These are phyloP conservation scores for Hassar affinis DNA, from an alignment of 2,113 vertebrate genomes.

Conservation along the genomic window DNA sequence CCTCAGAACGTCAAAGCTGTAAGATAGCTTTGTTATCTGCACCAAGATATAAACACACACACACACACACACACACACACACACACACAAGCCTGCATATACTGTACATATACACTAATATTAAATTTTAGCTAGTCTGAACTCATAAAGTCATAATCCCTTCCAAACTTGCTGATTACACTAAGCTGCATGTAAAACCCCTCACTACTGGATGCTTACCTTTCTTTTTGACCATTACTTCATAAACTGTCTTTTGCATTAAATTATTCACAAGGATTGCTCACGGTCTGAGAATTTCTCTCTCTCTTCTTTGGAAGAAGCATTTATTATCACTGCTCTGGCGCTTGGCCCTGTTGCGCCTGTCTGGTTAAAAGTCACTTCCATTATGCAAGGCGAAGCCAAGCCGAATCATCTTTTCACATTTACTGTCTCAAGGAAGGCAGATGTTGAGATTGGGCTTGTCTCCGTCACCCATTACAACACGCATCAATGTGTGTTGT, in stretches of 20 bases:
- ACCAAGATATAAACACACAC: not conserved
- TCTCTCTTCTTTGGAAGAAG: not conserved
- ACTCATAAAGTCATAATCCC: not conserved
- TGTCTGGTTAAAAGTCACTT: constrained; percentile 39
- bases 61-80: not conserved
- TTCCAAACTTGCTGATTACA: not conserved
- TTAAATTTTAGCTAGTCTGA: not conserved
- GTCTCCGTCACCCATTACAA: constrained; percentile 25
- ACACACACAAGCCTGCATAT: not conserved
- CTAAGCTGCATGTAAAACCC: not conserved
- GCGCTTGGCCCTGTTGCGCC: constrained; percentile 3
- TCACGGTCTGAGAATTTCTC: constrained; percentile 45
- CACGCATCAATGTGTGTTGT: constrained; percentile 14
- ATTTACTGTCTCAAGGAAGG: constrained; percentile 36
- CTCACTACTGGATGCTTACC: not conserved
- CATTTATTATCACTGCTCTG: not conserved
- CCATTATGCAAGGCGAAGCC: constrained; percentile 21
- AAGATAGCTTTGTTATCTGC: not conserved
- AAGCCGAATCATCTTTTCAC: constrained; percentile 29
- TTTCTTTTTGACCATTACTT: not conserved
- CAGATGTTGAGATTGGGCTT: constrained; percentile 49
- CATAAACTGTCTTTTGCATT: not conserved
- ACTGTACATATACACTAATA: not conserved
- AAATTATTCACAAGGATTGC: constrained; percentile 14
- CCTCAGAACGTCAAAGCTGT: not conserved